A percentile compares a stretch with the other conserved stretches of the same genome.
phyloP scores from a whole-genome alignment of 2,888 invertebrate species.

The Eupsilia transversa region DNA sequence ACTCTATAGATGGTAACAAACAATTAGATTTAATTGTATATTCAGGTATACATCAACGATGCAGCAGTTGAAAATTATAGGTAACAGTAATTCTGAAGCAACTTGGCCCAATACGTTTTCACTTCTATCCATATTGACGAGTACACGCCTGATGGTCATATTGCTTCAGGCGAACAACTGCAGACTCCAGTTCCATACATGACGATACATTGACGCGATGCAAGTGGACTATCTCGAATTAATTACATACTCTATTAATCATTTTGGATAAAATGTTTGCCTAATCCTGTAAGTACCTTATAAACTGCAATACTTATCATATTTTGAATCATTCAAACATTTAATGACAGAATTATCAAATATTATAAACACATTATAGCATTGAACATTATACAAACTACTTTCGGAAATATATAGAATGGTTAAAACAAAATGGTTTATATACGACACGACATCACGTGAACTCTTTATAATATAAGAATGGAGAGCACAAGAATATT shows the following conservation, averaged over 20 bases:
- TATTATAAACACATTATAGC: constrained; percentile 64
- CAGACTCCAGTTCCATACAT: constrained; percentile 65
- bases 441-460: constrained; percentile 76
- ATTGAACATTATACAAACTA: constrained; percentile 67
- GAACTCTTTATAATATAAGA: constrained; percentile 68
- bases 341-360: constrained; percentile 59
- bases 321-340: constrained; percentile 67
- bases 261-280: constrained; percentile 72
- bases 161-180: constrained; percentile 32
- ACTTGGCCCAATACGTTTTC: constrained; percentile 32
- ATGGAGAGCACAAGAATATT: constrained; percentile 71
- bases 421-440: constrained; percentile 57
- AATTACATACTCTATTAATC: constrained; percentile 70
- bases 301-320: constrained; percentile 71
- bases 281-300: constrained; percentile 79
- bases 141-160: constrained; percentile 35
- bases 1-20: constrained; percentile 22
- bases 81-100: constrained; percentile 17
- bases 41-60: constrained; percentile 9
- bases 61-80: constrained; percentile 6
- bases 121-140: constrained; percentile 13
- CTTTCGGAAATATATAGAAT: constrained; percentile 57
- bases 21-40: neutral
- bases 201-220: constrained; percentile 61
- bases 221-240: constrained; percentile 67